These are phyloP conservation scores for Rhinichthys osculus DNA, from an alignment of 2,797 vertebrate species.

Conservation along the genomic window DNA sequence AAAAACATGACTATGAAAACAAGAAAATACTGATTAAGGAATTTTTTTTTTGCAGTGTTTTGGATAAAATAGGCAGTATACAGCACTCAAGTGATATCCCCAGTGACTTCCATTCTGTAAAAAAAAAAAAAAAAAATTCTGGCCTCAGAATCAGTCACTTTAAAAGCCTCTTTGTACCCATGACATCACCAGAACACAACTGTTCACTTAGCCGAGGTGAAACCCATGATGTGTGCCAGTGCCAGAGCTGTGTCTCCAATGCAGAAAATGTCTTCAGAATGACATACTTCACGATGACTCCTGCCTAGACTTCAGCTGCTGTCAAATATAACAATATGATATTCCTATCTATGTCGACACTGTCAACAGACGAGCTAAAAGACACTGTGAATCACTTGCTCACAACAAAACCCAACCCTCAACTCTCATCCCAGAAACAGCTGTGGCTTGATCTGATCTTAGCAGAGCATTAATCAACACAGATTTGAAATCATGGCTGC, in stretches of 20 bases:
- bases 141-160: background rate
- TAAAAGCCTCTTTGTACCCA: slow-evolving; percentile 16
- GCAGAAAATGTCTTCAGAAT: slow-evolving; percentile 26
- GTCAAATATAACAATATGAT: slow-evolving; percentile 19
- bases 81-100: background rate
- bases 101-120: background rate
- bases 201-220: background rate
- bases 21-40: background rate
- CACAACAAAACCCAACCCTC: slow-evolving; percentile 7
- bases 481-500: background rate
- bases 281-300: background rate
- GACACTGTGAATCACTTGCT: background rate
- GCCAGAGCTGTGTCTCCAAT: background rate
- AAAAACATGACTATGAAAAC: background rate
- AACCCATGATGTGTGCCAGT: background rate
- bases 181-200: slow-evolving; percentile 47
- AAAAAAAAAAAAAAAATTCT: background rate
- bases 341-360: slow-evolving; percentile 1
- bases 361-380: background rate
- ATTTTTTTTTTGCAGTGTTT: background rate
- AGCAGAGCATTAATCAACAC: background rate
- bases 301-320: background rate
- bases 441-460: background rate
- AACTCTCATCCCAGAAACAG: slow-evolving; percentile 2
- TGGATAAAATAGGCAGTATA: background rate